Evolutionary conservation across 2,888 invertebrate genomes (phyloP), one percentile per base, ranked within the genome.

Genomic region (Conomelus anceps): DNA sequence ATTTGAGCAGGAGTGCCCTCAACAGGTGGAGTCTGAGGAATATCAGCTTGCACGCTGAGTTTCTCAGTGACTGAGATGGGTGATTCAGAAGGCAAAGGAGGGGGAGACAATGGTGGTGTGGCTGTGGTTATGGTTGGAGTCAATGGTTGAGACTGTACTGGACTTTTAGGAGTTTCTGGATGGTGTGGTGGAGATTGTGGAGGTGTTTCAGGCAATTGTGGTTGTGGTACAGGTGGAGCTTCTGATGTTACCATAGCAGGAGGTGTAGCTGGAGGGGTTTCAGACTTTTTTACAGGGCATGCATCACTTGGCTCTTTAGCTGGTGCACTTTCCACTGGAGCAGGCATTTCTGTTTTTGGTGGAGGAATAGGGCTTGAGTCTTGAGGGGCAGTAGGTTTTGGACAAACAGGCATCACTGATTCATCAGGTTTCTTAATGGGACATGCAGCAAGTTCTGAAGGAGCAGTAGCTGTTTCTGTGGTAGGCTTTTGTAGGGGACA

Each of bases 1-100:
- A 91, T 90, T n/a, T 41, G 23, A 1, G 23, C 41, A 0, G 29
- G 23, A 90, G 84, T 63, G 89, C n/a, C 63, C 1, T n/a, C 63
- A 1, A 86, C 89, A 86, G 90, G 85, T 84, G 90, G 87, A 41
- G 90, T 90, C 22, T 34, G 89, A 24, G 89, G 88, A 22, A 90
- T 92, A 93, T 93, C 92, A 0, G 93, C 93, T n/a, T 90, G 89
- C 1, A 88, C 90, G 13, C 87, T 88, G 13, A 89, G 86, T 85
- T 89, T 89, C 22, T 63, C 63, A 63, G 41, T 41, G 41, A 88
- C 29, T 22, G 89, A 24, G 41, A 88, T 88, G 41, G 90, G 63
- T 17, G 86, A 7, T 23, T 90, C 90, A 41, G 84, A 41, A 85
- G 89, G 88, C 22, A 85, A 87, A 22, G 87, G 24, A 24, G 90